Base-by-base conservation (phyloP, 2,113 vertebrate genomes). In the Oncorhynchus masou region DNA sequence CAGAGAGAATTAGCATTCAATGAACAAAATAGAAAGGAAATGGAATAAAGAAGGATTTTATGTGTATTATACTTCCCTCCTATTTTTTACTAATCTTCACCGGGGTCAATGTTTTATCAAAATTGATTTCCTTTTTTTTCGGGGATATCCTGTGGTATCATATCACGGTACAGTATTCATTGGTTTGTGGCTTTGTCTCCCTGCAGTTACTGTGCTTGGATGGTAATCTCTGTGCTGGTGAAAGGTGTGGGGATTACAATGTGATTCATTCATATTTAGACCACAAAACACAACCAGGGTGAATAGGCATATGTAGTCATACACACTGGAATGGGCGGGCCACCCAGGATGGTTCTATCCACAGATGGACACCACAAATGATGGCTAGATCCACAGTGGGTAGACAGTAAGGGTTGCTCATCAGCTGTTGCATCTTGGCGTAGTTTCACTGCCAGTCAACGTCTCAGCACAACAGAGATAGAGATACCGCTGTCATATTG, bases 31-130 rank as follows among this genome's bases (percentile, higher is more conserved):
- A 75, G 72, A 71, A 81, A 85, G 73, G 77, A 88, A 87, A 87
- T 83, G 78, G 74, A 87, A 86, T 80, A 77, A 83, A 85, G 89
- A 87, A 75, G 81, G 89, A 90, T 92, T 93, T 92, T 93, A 90
- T 85, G 78, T 84, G 77, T 87, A 85, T 89, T 84, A 72, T 81
- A 70, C 81, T 78, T 81, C 68, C 74, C 80, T 88, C 74, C 73
- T 85, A 73, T 90, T 89, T 27, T 86, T 84, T 84, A 79, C 59
- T 92, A 88, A 91, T 92, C 89, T 90, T 71, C 60, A 74, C 83
- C 31, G 79, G 81, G 88, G 88, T 92, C 88, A 91, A 59, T 89
- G 84, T 93, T 70, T 92, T 88, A 88, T 92, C 86, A 87, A 81
- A 92, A 89, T 85, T 81, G 87, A 91, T 89, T 88, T 85, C 82